Conservation (phyloP, 1,140 invertebrate genomes). For the Onthophagus taurus region DNA sequence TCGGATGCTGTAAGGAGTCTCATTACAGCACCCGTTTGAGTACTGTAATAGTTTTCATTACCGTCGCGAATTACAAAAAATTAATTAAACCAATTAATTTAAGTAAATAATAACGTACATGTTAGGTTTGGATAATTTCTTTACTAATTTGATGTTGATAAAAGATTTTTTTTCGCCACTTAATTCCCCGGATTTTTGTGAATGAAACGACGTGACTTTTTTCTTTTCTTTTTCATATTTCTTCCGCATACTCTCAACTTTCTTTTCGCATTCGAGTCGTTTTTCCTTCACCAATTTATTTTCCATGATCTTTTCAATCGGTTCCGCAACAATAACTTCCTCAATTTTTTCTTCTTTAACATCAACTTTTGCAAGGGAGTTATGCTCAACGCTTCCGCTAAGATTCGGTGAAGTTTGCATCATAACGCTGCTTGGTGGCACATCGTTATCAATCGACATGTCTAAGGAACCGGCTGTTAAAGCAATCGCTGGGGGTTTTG, state of each 20-base stretch:
- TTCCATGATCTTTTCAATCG: conserved; percentile 69
- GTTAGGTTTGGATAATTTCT: conserved; percentile 70
- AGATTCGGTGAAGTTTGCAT: conserved; percentile 1
- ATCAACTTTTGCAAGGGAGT: conserved; percentile 22
- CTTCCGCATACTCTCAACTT: conserved; percentile 70
- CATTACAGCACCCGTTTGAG: too few relatives aligned
- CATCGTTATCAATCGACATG: conserved; percentile 21
- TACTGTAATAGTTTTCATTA: too few relatives aligned
- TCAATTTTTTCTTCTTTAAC: conserved; percentile 29
- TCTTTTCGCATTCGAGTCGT: conserved; percentile 74
- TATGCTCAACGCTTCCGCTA: conserved; percentile 17
- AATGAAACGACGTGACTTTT: conserved; percentile 49
- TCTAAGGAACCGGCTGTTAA: conserved; percentile 22
- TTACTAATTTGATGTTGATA: conserved; percentile 63
- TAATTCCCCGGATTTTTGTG: conserved; percentile 50
- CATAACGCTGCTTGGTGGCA: conserved; percentile 1
- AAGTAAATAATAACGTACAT: conserved; percentile 42
- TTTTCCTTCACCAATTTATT: conserved; percentile 77
- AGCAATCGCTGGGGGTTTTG: conserved; percentile 18
- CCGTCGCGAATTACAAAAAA: too few relatives aligned
- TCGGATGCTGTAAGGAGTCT: too few relatives aligned
- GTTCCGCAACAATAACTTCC: conserved; percentile 61
- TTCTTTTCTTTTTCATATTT: conserved; percentile 88
- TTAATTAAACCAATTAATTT: too few relatives aligned
- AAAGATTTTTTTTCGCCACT: conserved; percentile 55